Percentiles rank a stretch among this genome's conserved stretches.
Conservation (phyloP, 2,797 vertebrate genomes). For the Myotis findleyi region DNA sequence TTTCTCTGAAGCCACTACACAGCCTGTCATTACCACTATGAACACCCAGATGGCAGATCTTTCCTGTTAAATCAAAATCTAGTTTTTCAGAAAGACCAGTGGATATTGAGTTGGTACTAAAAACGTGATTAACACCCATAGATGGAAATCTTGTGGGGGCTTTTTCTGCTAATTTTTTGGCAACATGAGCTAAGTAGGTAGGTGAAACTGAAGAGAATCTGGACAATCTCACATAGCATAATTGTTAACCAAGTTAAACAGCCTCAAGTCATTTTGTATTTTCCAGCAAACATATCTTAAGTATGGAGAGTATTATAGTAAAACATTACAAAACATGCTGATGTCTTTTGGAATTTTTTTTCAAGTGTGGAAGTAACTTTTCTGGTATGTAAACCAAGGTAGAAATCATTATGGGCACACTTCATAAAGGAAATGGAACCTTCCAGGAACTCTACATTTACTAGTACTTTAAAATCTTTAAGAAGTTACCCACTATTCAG, state of each 20-base stretch:
- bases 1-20: not conserved
- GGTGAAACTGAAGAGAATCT: not conserved
- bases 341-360: not conserved
- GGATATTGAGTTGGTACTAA: not conserved
- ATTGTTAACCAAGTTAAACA: not conserved
- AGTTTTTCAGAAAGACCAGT: not conserved
- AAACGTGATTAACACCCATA: not conserved
- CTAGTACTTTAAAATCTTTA: not conserved
- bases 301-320: not conserved
- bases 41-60: constrained; percentile 61
- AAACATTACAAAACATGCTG: not conserved
- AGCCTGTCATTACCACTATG: not conserved
- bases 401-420: not conserved
- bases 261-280: not conserved
- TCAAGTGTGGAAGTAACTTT: not conserved
- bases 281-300: not conserved
- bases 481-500: not conserved
- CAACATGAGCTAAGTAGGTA: not conserved
- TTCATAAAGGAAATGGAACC: not conserved
- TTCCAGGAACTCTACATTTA: not conserved
- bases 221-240: not conserved
- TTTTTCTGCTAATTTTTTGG: not conserved
- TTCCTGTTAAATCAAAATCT: not conserved
- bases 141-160: not conserved
- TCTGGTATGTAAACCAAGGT: not conserved